A percentile compares a stretch with the other conserved stretches of the same genome.
Evolutionary conservation across 1,140 invertebrate species (phyloP).

Genomic region (Eufriesea mexicana): DNA sequence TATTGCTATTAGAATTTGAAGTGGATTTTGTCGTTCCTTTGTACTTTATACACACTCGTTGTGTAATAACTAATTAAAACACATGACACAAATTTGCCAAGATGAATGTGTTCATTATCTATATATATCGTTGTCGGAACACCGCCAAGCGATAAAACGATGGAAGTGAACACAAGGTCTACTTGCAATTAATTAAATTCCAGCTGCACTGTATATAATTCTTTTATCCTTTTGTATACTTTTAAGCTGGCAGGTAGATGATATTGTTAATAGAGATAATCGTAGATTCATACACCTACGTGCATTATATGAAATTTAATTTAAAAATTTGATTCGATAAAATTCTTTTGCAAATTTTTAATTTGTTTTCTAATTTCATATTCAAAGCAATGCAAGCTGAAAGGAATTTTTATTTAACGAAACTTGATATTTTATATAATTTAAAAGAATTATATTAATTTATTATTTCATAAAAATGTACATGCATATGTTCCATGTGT

Average conservation of each 20-base stretch:
- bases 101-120: neutral
- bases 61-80: neutral
- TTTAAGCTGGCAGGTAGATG: neutral
- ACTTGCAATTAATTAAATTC: conserved; percentile 46
- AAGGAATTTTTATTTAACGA: too few relatives aligned
- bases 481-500: too few relatives aligned
- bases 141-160: neutral
- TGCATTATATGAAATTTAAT: too few relatives aligned
- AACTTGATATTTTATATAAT: too few relatives aligned
- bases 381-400: too few relatives aligned
- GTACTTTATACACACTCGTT: neutral
- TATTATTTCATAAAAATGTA: too few relatives aligned
- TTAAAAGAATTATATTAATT: too few relatives aligned
- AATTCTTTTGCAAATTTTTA: too few relatives aligned
- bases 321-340: too few relatives aligned
- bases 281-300: neutral
- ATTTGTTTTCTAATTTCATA: too few relatives aligned
- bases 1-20: too few relatives aligned
- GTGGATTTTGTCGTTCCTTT: neutral
- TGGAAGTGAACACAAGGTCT: neutral
- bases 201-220: neutral
- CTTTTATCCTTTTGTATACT: neutral
- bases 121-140: neutral
- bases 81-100: neutral
- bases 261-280: too few relatives aligned